Evolutionary conservation across 2,888 invertebrate species (phyloP), one percentile per base, ranked within the genome.

Genomic region (Hemithea aestivaria): DNA sequence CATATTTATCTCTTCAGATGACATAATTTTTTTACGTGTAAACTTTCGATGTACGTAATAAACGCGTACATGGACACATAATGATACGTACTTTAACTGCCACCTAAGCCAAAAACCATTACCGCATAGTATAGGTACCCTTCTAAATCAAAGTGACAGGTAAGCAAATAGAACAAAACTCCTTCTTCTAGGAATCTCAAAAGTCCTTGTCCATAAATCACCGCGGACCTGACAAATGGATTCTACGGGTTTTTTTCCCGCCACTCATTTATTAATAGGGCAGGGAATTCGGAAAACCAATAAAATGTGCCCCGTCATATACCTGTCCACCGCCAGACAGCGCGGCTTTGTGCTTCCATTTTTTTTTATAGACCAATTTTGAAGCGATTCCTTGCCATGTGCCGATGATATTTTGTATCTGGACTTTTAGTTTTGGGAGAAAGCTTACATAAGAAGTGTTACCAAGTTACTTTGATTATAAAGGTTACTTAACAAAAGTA

Each of bases 231-330:
- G 85, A 87, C 87, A 87, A 87, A 87, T 87, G 85, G 81, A 85
- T 84, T 83, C 84, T 76, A 81, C 76, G 73, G 74, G 65, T 75
- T 85, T 85, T 82, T 84, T 84, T 77, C 66, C 69, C 69, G 68
- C 75, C 73, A 75, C 85, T 87, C 85, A 87, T 85, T 87, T 87
- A 85, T 85, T 85, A 87, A 87, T 85, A 84, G 83, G 77, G 66
- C 79, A 73, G 74, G 67, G 85, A 83, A 85, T 87, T 83, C 82
- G 82, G 83, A 83, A 87, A 85, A 85, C 87, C 83, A 82, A 87
- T 87, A 87, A 87, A 85, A 87, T 84, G 80, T 73, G 87, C 85
- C 83, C 77, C 75, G 85, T 87, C 87, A 87, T 84, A 85, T 87
- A 87, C 87, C 87, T 87, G 87, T 84, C 87, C 61, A 66, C 64